Percentiles rank a stretch among this genome's conserved stretches.
These are phyloP conservation scores for Aphidius gifuensis DNA, from an alignment of 1,140 invertebrate genomes.

Conservation along the genomic window DNA sequence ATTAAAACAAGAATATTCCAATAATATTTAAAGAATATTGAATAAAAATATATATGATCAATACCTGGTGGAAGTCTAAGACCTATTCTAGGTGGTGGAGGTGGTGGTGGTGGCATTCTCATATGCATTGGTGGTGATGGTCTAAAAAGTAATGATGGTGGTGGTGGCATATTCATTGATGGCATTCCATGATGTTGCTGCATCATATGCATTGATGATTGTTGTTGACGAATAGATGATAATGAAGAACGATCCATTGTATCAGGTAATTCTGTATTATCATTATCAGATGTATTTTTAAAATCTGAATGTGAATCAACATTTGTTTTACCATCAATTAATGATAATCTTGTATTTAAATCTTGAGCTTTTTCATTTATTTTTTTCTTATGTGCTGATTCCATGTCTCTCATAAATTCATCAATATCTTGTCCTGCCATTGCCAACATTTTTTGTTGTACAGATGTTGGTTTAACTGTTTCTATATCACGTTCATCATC, in stretches of 20 bases:
- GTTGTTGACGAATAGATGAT: slow-evolving; percentile 44
- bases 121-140: slow-evolving; percentile 53
- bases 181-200: slow-evolving; percentile 46
- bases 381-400: slow-evolving; percentile 75
- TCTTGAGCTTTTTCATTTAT: slow-evolving; percentile 66
- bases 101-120: slow-evolving; percentile 60
- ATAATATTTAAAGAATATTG: slow-evolving; percentile 9
- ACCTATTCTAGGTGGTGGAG: slow-evolving; percentile 54
- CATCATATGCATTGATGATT: slow-evolving; percentile 32
- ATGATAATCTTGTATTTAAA: slow-evolving; percentile 56
- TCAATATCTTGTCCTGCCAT: slow-evolving; percentile 88
- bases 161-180: slow-evolving; percentile 56
- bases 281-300: slow-evolving; percentile 36
- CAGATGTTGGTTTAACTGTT: slow-evolving; percentile 67
- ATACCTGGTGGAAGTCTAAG: slow-evolving; percentile 53
- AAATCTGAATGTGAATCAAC: slow-evolving; percentile 36
- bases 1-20: slow-evolving; percentile 1
- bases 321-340: slow-evolving; percentile 45
- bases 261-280: slow-evolving; percentile 39
- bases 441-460: slow-evolving; percentile 81
- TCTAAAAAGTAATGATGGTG: slow-evolving; percentile 47
- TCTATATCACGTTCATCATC: slow-evolving; percentile 46
- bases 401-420: slow-evolving; percentile 88
- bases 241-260: slow-evolving; percentile 52
- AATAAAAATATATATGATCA: background rate